Evolutionary conservation across 2,888 invertebrate genomes (phyloP).

Genomic region (Thecocarcelia acutangulata): DNA sequence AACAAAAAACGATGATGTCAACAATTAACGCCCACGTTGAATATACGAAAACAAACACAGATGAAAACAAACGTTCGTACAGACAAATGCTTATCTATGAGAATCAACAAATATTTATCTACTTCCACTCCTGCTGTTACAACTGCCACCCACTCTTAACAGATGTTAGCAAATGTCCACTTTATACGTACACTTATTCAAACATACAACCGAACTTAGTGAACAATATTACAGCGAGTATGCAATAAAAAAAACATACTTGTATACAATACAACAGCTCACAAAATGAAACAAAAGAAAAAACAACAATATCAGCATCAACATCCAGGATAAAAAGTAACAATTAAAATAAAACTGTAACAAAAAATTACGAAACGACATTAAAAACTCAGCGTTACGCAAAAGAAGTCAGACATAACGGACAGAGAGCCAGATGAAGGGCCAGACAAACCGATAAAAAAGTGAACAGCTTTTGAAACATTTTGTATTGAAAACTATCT

Average conservation of each 20-base stretch:
- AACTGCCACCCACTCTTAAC: conserved; percentile 34
- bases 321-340: not conserved
- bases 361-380: conserved; percentile 56
- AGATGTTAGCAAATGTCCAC: conserved; percentile 65
- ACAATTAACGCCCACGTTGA: conserved; percentile 65
- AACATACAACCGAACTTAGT: not conserved
- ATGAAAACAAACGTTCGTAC: conserved; percentile 22
- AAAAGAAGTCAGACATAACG: conserved; percentile 16
- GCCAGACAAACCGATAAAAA: too few relatives aligned
- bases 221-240: conserved; percentile 58
- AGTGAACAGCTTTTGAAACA: conserved; percentile 9
- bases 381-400: conserved; percentile 39
- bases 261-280: conserved; percentile 42
- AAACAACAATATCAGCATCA: conserved; percentile 21
- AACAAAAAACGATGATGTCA: conserved; percentile 48
- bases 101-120: conserved; percentile 62
- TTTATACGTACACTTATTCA: conserved; percentile 15
- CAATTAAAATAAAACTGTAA: conserved; percentile 35
- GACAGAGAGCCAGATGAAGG: not conserved
- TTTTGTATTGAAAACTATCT: not conserved
- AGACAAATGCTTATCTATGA: conserved; percentile 47
- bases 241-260: conserved; percentile 66
- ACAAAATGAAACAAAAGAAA: conserved; percentile 44
- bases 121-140: conserved; percentile 16
- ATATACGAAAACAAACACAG: conserved; percentile 30